phyloP scores from a whole-genome alignment of 2,113 vertebrate species.

The Passerina amoena region DNA sequence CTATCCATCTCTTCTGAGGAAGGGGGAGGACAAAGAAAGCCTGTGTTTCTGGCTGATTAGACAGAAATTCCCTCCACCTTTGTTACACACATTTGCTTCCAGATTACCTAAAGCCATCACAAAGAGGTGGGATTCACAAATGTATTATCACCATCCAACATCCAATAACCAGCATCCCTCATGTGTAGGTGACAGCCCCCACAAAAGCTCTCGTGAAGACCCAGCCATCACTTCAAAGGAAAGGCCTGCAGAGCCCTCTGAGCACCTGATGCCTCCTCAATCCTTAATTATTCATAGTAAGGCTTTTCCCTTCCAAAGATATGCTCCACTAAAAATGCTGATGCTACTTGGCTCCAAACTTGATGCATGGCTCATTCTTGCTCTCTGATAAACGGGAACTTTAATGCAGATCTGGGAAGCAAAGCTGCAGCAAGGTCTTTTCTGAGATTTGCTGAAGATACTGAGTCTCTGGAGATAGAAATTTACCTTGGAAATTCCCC shows the following conservation, averaged over 20 bases:
- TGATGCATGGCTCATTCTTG: not conserved
- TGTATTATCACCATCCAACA: not conserved
- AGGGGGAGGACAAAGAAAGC: not conserved
- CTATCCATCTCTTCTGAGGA: not conserved
- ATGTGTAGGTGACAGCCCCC: not conserved
- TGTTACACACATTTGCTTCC: not conserved
- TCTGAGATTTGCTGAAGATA: not conserved
- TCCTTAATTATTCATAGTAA: slow-evolving; percentile 9
- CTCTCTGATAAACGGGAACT: not conserved
- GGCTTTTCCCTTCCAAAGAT: not conserved
- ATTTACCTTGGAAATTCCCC: not conserved
- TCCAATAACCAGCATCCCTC: not conserved
- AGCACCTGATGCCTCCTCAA: not conserved
- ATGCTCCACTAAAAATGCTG: not conserved
- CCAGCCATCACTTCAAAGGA: not conserved
- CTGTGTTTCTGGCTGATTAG: not conserved
- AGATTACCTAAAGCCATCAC: not conserved
- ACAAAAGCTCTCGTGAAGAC: not conserved
- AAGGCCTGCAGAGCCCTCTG: not conserved
- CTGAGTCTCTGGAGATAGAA: not conserved
- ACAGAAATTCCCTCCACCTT: not conserved
- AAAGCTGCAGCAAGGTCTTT: not conserved
- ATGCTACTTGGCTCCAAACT: not conserved
- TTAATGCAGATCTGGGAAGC: not conserved
- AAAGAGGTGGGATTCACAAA: not conserved